phyloP scores from a whole-genome alignment of 2,113 vertebrate genomes.

The Indicator indicator region DNA sequence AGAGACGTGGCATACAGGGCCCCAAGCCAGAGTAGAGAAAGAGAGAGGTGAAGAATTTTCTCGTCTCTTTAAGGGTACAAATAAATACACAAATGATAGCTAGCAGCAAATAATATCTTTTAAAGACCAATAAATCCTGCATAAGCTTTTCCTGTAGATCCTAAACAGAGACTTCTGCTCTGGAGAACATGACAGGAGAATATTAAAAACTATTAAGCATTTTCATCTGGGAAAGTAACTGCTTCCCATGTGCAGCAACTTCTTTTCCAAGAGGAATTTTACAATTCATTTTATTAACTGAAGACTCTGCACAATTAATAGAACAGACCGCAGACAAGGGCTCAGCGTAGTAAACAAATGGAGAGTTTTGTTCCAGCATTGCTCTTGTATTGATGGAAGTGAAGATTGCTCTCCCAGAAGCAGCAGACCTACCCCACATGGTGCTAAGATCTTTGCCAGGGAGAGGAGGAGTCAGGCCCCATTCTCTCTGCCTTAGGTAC shows the following conservation, averaged over 20 bases:
- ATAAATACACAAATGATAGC: slow-evolving; percentile 16
- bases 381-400: background rate
- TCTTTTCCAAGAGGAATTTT: slow-evolving; percentile 51
- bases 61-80: background rate
- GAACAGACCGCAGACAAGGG: background rate
- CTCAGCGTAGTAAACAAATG: background rate
- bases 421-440: background rate
- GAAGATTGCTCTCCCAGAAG: background rate
- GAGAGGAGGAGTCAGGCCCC: background rate
- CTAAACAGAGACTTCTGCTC: slow-evolving; percentile 5
- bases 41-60: background rate
- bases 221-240: slow-evolving; percentile 23
- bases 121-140: slow-evolving; percentile 42
- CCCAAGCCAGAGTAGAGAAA: background rate
- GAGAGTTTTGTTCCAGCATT: background rate
- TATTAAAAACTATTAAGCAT: background rate
- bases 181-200: background rate
- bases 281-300: slow-evolving; percentile 20
- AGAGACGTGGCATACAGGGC: background rate
- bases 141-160: slow-evolving; percentile 27
- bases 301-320: background rate
- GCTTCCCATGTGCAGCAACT: background rate
- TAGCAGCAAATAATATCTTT: slow-evolving; percentile 25
- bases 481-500: background rate
- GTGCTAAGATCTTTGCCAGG: background rate